Evolutionary conservation across 2,888 invertebrate species (phyloP).

Genomic region (Dryadula phaetusa): DNA sequence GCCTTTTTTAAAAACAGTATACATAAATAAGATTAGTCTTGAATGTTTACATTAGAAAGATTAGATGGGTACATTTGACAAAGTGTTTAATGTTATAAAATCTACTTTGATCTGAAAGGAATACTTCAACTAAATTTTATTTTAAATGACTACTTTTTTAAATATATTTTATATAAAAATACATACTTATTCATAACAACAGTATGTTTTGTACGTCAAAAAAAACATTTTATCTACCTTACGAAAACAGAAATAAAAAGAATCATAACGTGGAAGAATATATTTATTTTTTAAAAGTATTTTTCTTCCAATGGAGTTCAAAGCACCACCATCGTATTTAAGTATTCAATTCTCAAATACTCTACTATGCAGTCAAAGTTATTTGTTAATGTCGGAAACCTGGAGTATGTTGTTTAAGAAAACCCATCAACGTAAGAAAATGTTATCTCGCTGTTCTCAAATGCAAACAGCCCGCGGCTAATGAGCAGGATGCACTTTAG

Average conservation of each 20-base stretch:
- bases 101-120: background rate
- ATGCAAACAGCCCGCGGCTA: slow-evolving; percentile 71
- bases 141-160: too few relatives aligned
- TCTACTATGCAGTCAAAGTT: background rate
- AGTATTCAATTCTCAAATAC: background rate
- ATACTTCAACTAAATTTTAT: background rate
- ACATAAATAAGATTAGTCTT: slow-evolving; percentile 34
- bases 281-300: too few relatives aligned
- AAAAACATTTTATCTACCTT: too few relatives aligned
- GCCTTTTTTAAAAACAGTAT: slow-evolving; percentile 51
- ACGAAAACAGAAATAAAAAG: too few relatives aligned
- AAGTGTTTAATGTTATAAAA: background rate
- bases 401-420: slow-evolving; percentile 41
- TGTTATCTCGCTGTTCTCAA: slow-evolving; percentile 56
- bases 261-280: too few relatives aligned
- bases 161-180: too few relatives aligned
- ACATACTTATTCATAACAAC: too few relatives aligned
- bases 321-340: background rate
- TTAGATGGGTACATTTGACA: slow-evolving; percentile 14
- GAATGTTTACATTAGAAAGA: slow-evolving; percentile 27
- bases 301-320: too few relatives aligned
- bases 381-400: slow-evolving; percentile 12
- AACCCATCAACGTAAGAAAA: slow-evolving; percentile 43
- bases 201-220: too few relatives aligned
- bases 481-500: slow-evolving; percentile 75